Percentiles rank a stretch among this genome's conserved stretches.
Conservation (phyloP, 2,888 invertebrate species). For the Melanostoma mellinum region DNA sequence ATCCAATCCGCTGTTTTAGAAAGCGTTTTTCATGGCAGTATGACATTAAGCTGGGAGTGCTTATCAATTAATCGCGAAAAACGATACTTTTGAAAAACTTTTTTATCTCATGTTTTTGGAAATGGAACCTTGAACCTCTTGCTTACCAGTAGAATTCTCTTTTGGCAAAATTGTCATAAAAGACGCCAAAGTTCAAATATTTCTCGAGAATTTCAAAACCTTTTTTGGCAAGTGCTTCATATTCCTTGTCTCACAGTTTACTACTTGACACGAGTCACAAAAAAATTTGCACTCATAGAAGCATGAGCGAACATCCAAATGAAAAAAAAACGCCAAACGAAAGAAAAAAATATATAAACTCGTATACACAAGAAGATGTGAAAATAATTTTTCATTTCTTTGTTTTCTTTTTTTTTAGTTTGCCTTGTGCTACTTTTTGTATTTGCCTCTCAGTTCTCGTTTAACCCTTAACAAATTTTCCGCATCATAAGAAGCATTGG, state of each 20-base stretch:
- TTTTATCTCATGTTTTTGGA: no score
- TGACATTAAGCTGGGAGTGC: no score
- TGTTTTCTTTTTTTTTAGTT: conserved; percentile 21
- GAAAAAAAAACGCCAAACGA: conserved; percentile 17
- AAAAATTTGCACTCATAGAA: not conserved
- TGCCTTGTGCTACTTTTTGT: conserved; percentile 27
- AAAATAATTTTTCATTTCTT: conserved; percentile 65
- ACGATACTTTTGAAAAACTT: no score
- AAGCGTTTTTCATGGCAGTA: no score
- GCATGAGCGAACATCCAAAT: not conserved
- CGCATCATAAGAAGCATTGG: conserved; percentile 58
- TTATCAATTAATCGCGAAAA: no score
- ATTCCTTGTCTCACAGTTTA: not conserved
- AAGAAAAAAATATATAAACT: conserved; percentile 8
- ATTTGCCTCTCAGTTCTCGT: conserved; percentile 44
- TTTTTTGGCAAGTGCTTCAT: not conserved
- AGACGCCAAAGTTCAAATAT: not conserved
- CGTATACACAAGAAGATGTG: conserved; percentile 42
- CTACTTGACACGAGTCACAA: not conserved
- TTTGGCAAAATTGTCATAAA: not conserved
- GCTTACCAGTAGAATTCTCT: no score
- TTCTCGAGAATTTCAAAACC: no score
- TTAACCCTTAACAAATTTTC: conserved; percentile 65
- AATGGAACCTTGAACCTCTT: no score
- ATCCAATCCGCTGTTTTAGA: no score